Percentiles rank a stretch among this genome's conserved stretches.
phyloP scores from a whole-genome alignment of 1,140 invertebrate genomes.

The Mycetomoellerius zeteki region DNA sequence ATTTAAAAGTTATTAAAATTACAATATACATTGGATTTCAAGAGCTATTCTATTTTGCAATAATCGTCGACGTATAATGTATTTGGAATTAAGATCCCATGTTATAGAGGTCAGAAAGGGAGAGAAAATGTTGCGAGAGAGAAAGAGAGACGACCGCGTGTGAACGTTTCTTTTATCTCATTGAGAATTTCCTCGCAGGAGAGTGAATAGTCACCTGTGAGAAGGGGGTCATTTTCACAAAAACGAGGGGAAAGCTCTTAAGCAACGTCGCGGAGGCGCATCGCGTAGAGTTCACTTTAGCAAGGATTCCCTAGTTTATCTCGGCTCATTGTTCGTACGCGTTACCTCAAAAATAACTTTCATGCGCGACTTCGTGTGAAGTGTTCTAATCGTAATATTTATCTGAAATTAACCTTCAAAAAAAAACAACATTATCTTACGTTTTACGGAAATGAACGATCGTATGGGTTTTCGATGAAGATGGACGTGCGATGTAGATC shows the following conservation, averaged over 20 bases:
- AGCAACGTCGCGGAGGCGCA: not conserved
- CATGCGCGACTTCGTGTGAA: slow-evolving; percentile 32
- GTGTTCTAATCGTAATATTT: slow-evolving; percentile 36
- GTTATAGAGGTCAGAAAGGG: slow-evolving; percentile 3
- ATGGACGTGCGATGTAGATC: not conserved
- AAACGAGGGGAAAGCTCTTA: slow-evolving; percentile 45
- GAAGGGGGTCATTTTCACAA: slow-evolving; percentile 53
- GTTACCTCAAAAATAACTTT: slow-evolving; percentile 42
- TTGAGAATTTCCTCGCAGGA: slow-evolving; percentile 59
- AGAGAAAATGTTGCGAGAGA: slow-evolving; percentile 4
- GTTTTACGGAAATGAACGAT: not conserved
- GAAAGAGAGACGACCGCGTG: slow-evolving; percentile 50
- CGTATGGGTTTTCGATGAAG: slow-evolving; percentile 15
- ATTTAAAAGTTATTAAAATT: not conserved
- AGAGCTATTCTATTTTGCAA: not conserved
- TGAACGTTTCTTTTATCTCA: slow-evolving; percentile 60
- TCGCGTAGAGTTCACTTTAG: slow-evolving; percentile 11
- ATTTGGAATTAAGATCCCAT: slow-evolving; percentile 6
- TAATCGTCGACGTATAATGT: not conserved
- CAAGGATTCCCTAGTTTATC: slow-evolving; percentile 36
- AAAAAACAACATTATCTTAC: not conserved
- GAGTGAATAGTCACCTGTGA: slow-evolving; percentile 36
- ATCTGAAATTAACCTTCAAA: slow-evolving; percentile 12
- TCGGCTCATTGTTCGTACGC: slow-evolving; percentile 28
- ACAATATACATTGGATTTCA: not conserved